phyloP scores from a whole-genome alignment of 2,888 invertebrate species.

The Erebia aethiops region DNA sequence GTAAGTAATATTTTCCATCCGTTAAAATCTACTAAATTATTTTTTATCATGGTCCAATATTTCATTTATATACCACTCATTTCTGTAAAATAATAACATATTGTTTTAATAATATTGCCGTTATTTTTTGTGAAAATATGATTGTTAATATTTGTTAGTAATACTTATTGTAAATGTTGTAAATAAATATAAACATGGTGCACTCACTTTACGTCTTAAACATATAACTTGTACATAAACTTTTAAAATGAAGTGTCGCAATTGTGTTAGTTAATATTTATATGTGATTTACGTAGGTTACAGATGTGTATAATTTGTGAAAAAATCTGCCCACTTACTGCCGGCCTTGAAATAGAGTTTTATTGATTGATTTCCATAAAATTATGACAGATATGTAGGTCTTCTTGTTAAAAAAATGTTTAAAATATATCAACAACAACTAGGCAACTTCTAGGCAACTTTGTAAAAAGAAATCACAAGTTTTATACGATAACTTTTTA shows the following conservation, averaged over 20 bases:
- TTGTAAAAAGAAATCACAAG: slow-evolving; percentile 5
- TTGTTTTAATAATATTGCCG: slow-evolving; percentile 42
- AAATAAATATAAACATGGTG: slow-evolving; percentile 72
- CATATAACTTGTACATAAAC: slow-evolving; percentile 49
- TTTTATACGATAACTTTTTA: background rate
- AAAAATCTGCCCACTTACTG: slow-evolving; percentile 37
- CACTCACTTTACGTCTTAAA: slow-evolving; percentile 63
- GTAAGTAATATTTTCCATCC: background rate
- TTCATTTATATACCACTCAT: slow-evolving; percentile 43
- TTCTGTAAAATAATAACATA: slow-evolving; percentile 36
- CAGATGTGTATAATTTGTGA: slow-evolving; percentile 29
- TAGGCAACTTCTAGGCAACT: slow-evolving; percentile 8
- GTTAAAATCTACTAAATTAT: slow-evolving; percentile 29
- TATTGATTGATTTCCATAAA: slow-evolving; percentile 8
- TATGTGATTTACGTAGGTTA: slow-evolving; percentile 37
- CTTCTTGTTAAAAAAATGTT: background rate
- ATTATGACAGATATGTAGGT: slow-evolving; percentile 11
- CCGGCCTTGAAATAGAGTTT: slow-evolving; percentile 35
- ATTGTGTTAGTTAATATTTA: slow-evolving; percentile 40
- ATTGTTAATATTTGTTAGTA: slow-evolving; percentile 75
- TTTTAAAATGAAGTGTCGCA: slow-evolving; percentile 36
- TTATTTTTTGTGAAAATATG: slow-evolving; percentile 42
- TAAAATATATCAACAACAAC: slow-evolving; percentile 4
- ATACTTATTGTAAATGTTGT: slow-evolving; percentile 73
- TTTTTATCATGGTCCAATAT: slow-evolving; percentile 59